Base-by-base conservation (phyloP, 2,113 vertebrate species). In the Phrynosoma platyrhinos region DNA sequence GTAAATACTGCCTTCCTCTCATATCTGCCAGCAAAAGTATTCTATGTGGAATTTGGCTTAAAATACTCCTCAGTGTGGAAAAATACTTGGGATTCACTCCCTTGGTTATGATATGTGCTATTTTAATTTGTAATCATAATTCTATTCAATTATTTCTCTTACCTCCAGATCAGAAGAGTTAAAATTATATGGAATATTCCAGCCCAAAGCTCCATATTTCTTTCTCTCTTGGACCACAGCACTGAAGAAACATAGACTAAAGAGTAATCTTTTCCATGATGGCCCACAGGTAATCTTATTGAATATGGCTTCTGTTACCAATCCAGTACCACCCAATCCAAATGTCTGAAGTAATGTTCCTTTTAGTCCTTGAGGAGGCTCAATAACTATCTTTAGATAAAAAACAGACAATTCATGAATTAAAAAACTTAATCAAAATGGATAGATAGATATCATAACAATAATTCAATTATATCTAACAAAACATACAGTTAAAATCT, bases 101-200 rank as follows among this genome's bases (percentile, higher is more conserved):
- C 13, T n/a, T 55, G 27, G 27, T 47, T 66, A 82, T 32, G 66
- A 82, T 14, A 82, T 64, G 62, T 27, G 3, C 13, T 81, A 21
- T n/a, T 66, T 52, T 68, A 25, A 55, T 36, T 55, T 79, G 6
- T 10, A 79, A 52, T 20, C 32, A 55, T 79, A 25, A 58, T 87
- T 62, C 42, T 74, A 77, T 71, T 69, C 78, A 1, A 69, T 16
- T 42, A n/a, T 76, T 87, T 18, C 66, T 84, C 95, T 90, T 88
- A 96, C 96, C 94, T 95, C 94, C 68, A 97, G 91, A 83, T 97
- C 96, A 2, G 94, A 94, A 74, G 94, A 87, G 14, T 72, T 94
- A 83, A 97, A 97, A 47, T 92, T 85, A 21, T 96, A 97, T 5
- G 92, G 90, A 42, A 95, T 83, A 53, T 96, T 97, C 96, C 96